Base-by-base conservation (phyloP, 2,888 invertebrate genomes). In the Philaethria dido region DNA sequence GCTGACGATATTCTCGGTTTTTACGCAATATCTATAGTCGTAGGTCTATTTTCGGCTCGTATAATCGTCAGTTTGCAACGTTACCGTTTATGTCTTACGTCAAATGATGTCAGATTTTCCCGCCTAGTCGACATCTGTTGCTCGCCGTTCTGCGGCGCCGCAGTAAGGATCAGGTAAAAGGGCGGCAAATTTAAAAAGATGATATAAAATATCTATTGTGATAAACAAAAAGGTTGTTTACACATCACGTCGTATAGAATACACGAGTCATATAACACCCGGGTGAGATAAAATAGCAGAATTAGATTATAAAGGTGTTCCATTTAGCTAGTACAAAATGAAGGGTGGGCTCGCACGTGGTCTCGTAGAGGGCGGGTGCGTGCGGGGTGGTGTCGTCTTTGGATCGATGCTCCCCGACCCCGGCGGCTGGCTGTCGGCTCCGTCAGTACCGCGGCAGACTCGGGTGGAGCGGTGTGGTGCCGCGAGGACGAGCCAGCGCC, bases 111-210 rank as follows among this genome's bases (percentile, higher is more conserved):
- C 85, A 81, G 79, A 88, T 84, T 84, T 89, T 90, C 87, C 88
- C 91, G 90, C 90, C 84, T 80, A 80, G 77, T 78, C 83, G 80
- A 80, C 91, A 92, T 82, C 92, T 92, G 92, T 92, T 92, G 92
- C 91, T 81, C 78, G 72, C 63, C 62, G 48, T 33, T 81, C 71
- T 81, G 86, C 89, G 89, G 87, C 83, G 85, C 62, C 90, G 89
- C 87, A 80, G 42, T 69, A 75, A 66, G 25, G 66, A 67, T 69
- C 68, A 69, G 36, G 50, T 64, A 62, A 11, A 29, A 64, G 65
- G 77, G 85, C 85, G 86, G 79, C 52, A 57, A 67, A 74, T 87
- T 87, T 75, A 70, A 88, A 88, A 70, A 62, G 54, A 76, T 44
- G 63, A 29, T 11, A 16, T 29, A 11, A 29, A 29, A 16, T 18